A percentile compares a stretch with the other conserved stretches of the same genome.
Evolutionary conservation across 2,888 invertebrate species (phyloP).

Genomic region (Drosophila glabriapex): DNA sequence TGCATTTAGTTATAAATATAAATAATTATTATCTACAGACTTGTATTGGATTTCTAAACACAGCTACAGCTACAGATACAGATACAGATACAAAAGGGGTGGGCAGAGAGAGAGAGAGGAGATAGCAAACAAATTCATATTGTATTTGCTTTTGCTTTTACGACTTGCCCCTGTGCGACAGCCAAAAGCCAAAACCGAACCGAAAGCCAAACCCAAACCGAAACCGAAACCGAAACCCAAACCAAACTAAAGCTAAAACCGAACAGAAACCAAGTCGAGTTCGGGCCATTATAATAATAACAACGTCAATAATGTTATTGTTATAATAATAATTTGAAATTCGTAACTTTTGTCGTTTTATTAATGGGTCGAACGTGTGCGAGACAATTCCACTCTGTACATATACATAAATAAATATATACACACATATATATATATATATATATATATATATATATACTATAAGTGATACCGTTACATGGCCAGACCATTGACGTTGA

Average conservation of each 20-base stretch:
- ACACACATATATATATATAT: constrained; percentile 1
- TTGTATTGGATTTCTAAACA: constrained; percentile 67
- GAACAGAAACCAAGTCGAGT: constrained; percentile 29
- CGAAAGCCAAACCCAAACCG: constrained; percentile 8
- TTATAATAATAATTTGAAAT: constrained; percentile 81
- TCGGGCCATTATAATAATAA: constrained; percentile 65
- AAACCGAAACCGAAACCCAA: constrained; percentile 9
- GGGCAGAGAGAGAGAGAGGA: constrained; percentile 1
- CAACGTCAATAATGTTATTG: constrained; percentile 78
- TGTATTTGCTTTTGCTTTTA: constrained; percentile 63
- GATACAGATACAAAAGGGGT: not conserved
- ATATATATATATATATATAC: not conserved
- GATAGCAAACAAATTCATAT: constrained; percentile 61
- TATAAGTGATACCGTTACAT: constrained; percentile 29
- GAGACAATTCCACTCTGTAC: constrained; percentile 33
- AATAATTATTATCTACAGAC: constrained; percentile 77
- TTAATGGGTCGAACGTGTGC: constrained; percentile 78
- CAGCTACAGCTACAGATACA: not conserved
- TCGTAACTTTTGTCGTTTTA: constrained; percentile 81
- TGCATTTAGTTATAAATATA: constrained; percentile 82
- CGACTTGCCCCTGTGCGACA: constrained; percentile 49
- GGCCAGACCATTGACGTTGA: constrained; percentile 55
- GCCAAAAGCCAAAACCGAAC: constrained; percentile 39
- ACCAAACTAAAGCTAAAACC: not conserved
- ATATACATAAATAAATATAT: constrained; percentile 11